Conservation (phyloP, 92 coral and sea anemone genomes). For the Bergia puertoricense region DNA sequence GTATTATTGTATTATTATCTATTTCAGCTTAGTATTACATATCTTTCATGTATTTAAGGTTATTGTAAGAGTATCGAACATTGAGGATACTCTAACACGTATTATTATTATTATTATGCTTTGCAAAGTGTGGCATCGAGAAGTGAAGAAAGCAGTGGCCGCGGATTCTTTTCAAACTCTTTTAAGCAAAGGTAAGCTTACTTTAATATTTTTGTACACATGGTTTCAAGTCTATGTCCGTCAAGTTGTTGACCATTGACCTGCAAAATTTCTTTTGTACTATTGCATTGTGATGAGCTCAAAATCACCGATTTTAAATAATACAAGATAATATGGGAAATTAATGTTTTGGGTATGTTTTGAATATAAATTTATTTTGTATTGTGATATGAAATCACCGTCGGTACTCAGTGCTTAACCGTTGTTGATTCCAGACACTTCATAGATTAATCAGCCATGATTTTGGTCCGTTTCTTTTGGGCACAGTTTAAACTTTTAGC, state of each 20-base stretch:
- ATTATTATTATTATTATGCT: too few species aligned
- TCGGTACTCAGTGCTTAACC: slow-evolving; percentile 11
- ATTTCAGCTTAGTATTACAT: too few species aligned
- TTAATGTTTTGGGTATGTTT: neutral
- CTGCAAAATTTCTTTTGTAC: neutral
- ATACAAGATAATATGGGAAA: neutral
- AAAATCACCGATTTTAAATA: slow-evolving; percentile 2
- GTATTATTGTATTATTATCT: too few species aligned
- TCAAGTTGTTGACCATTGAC: neutral
- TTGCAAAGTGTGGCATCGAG: slow-evolving; percentile 26
- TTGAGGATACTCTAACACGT: too few species aligned
- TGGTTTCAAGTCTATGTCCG: neutral
- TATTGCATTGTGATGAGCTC: neutral
- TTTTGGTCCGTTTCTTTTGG: slow-evolving; percentile 10
- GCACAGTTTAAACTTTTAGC: slow-evolving; percentile 7
- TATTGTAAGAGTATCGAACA: too few species aligned
- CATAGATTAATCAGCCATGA: slow-evolving; percentile 3
- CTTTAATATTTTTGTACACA: slow-evolving; percentile 8
- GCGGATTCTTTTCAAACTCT: slow-evolving; percentile 31
- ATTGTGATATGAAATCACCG: neutral
- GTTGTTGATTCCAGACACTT: neutral
- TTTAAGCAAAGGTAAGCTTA: slow-evolving; percentile 13
- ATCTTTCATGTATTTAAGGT: too few species aligned
- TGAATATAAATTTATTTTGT: slow-evolving; percentile 10
- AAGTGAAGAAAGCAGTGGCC: slow-evolving; percentile 13